Base-by-base conservation (phyloP, 2,113 vertebrate genomes). In the Colossoma macropomum region DNA sequence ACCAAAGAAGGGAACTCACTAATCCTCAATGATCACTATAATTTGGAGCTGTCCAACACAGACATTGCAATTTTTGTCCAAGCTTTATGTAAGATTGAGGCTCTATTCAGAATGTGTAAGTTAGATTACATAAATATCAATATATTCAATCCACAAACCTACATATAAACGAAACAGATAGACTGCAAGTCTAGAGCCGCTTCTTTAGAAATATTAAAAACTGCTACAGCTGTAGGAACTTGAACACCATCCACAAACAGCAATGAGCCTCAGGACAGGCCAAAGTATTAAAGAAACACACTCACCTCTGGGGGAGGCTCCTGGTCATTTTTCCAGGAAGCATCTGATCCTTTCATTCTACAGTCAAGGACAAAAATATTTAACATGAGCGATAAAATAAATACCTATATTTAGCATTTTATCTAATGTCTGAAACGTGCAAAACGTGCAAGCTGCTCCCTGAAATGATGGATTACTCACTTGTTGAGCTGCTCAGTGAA, bases 301-400 rank as follows among this genome's bases (percentile, higher is more conserved):
- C 72, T 93, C 90, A 96, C 97, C 89, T 99, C 97, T 81, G 79
- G 85, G 23, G 98, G 98, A n/a, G 97, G 97, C 27, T 99, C 98
- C 66, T 98, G 96, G 82, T 99, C 98, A 75, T 99, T 97, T 87
- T 96, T 97, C 98, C 98, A 99, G 3, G 98, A 99, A 0, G 98
- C 98, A 92, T 99, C 98, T 10, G 98, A 99, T 77, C 97, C 98
- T 86, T 93, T 97, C 0, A 92, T 90, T 70, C 98, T 99, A 56
- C 1, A 30, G 2, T 70, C 6, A 76, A 21, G 34, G 45, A 66
- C 34, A 28, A 75, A 60, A 52, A 54, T 1, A 52, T 34, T 3
- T 3, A 73, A 7, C 27, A 48, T 12, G 28, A 48, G 17, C 10
- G 50, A 13, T 25, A 71, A 41, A 30, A 27, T 45, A 6, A 45